Conservation (phyloP, 2,888 invertebrate species). For the Callosobruchus maculatus region DNA sequence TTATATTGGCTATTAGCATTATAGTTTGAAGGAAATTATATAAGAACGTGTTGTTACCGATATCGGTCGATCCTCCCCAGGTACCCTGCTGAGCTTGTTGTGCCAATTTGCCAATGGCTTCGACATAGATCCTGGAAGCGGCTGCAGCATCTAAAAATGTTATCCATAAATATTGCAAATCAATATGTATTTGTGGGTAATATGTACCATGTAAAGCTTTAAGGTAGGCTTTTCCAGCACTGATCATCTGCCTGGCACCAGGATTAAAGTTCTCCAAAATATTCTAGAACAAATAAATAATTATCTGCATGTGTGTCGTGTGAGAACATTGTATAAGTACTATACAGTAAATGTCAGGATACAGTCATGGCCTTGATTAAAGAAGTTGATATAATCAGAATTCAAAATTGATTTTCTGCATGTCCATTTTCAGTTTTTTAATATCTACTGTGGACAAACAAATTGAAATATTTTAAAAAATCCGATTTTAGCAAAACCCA, state of each 20-base stretch:
- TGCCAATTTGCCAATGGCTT: slow-evolving; percentile 82
- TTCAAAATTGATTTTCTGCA: no score
- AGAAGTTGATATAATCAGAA: no score
- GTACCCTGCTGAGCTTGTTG: slow-evolving; percentile 87
- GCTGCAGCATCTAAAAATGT: slow-evolving; percentile 62
- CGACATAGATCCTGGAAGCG: slow-evolving; percentile 83
- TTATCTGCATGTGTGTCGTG: no score
- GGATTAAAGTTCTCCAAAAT: slow-evolving; percentile 96
- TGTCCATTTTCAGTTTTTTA: no score
- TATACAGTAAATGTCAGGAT: no score
- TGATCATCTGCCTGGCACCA: slow-evolving; percentile 88
- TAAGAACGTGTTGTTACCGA: slow-evolving; percentile 61
- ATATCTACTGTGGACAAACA: no score
- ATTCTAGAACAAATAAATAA: slow-evolving; percentile 81
- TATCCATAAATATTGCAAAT: not conserved
- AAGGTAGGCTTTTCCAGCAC: slow-evolving; percentile 89
- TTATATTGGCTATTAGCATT: no score
- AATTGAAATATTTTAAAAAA: no score
- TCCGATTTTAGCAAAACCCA: no score
- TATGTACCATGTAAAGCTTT: slow-evolving; percentile 84
- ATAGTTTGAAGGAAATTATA: no score
- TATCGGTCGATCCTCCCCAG: slow-evolving; percentile 86
- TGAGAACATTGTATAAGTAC: no score
- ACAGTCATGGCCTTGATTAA: no score
- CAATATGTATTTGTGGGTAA: not conserved